These are phyloP conservation scores for Neocloeon triangulifer DNA, from an alignment of 1,140 invertebrate species.

Conservation along the genomic window DNA sequence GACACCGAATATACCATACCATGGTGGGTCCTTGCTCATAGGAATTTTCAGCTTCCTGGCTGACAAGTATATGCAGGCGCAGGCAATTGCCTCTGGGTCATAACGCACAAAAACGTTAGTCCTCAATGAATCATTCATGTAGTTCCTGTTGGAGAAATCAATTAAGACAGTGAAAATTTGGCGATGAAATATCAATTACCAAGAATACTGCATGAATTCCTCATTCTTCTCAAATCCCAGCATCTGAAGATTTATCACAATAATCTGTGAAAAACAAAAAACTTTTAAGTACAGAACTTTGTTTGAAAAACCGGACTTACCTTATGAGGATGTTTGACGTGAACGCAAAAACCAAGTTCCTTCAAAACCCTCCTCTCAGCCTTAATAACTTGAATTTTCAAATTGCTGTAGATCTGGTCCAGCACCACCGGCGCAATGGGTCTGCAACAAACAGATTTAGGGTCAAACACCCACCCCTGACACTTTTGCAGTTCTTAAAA, in stretches of 20 bases:
- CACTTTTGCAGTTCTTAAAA: no score
- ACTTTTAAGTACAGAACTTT: no score
- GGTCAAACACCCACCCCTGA: no score
- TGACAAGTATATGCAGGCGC: slow-evolving; percentile 92
- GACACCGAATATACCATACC: slow-evolving; percentile 74
- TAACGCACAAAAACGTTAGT: slow-evolving; percentile 94
- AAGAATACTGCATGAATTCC: slow-evolving; percentile 75
- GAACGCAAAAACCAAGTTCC: slow-evolving; percentile 96
- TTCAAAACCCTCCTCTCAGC: slow-evolving; percentile 89
- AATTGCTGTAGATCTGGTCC: slow-evolving; percentile 78
- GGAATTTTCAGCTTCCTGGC: slow-evolving; percentile 67
- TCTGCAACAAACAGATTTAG: slow-evolving; percentile 26
- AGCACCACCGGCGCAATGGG: slow-evolving; percentile 73
- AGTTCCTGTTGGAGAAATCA: slow-evolving; percentile 49
- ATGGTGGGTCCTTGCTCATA: slow-evolving; percentile 65
- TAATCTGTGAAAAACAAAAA: no score
- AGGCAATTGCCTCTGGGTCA: slow-evolving; percentile 91
- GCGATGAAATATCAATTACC: no score
- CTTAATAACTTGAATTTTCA: slow-evolving; percentile 96
- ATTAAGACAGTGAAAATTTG: no score
- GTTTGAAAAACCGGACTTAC: no score
- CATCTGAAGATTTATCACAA: slow-evolving; percentile 85
- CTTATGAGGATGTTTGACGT: slow-evolving; percentile 99
- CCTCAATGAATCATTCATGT: slow-evolving; percentile 96
- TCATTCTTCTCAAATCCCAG: slow-evolving; percentile 66